Evolutionary conservation across 2,797 vertebrate species (phyloP).

Genomic region (Pteropus rufus): DNA sequence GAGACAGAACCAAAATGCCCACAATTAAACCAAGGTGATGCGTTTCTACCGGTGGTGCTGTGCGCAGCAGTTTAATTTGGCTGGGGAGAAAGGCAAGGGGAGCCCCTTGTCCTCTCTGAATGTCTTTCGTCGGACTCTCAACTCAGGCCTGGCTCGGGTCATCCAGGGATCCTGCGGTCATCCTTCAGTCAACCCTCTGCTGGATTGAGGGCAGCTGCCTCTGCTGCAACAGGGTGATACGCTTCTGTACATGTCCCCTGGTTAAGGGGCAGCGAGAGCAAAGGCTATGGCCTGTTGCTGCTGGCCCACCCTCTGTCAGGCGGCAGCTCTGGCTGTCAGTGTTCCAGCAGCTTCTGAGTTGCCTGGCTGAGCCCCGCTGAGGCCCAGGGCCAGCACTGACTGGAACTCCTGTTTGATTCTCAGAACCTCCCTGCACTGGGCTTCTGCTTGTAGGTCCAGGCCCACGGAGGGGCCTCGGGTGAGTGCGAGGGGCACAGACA

Average conservation of each 20-base stretch:
- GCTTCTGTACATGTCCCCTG: rapidly evolving
- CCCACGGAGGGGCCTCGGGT: neutral
- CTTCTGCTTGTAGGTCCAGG: neutral
- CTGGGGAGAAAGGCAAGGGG: neutral
- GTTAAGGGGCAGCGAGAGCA: neutral
- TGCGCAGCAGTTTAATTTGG: rapidly evolving
- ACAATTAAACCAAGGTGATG: neutral
- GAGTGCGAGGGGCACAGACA: neutral
- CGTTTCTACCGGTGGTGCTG: neutral
- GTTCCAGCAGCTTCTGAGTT: neutral
- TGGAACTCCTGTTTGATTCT: neutral
- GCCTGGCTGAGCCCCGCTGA: neutral
- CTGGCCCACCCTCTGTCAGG: neutral
- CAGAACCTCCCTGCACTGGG: neutral
- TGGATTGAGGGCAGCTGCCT: neutral
- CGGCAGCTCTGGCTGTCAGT: neutral
- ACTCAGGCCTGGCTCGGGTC: neutral
- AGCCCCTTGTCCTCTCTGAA: neutral
- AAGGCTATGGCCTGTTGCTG: neutral
- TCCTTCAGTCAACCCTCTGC: neutral
- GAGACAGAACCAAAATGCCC: neutral
- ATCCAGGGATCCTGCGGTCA: neutral
- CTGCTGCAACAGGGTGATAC: neutral
- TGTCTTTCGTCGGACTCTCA: neutral
- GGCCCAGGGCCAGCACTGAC: neutral